Evolutionary conservation across 1,140 invertebrate species (phyloP), one percentile per base, ranked within the genome.

Genomic region (Theocolax elegans): DNA sequence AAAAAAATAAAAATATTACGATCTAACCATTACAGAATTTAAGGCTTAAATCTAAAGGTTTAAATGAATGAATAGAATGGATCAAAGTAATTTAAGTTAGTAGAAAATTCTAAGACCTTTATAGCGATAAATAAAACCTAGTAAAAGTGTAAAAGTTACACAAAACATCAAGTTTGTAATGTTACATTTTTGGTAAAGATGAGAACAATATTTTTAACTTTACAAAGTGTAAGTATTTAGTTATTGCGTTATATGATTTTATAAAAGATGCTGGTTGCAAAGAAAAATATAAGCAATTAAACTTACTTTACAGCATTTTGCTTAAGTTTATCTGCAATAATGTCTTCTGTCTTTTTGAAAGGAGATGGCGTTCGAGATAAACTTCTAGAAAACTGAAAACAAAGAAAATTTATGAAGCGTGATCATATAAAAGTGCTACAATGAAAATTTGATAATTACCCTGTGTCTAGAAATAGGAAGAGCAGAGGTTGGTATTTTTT

Each of bases 301-400:
- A 71, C 75, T 74, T 76, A 85, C 83, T 83, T 84, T n/a, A 75
- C 62, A 35, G 75, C 12, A 46, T 72, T n/a, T 42, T 74, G 78
- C 72, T 83, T 84, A 27, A 81, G 25, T 77, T 85, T 86, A 70
- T 48, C 81, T 38, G 83, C 85, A 68, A 89, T 86, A n/a, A 91
- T 89, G 79, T 93, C 92, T 74, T 92, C 90, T 54, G 91, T 90
- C 82, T 93, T 92, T 66, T 93, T 89, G 82, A 93, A 93, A 51
- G 92, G 92, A 21, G 92, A 93, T 21, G 92, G 92, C 1, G 92
- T 93, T 69, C 92, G 88, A 9, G 92, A 93, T 19, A 93, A 85
- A 76, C 92, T 93, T 81, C 88, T 88, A 21, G 90, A 91, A 78
- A 89, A 91, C 83, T 85, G 17, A n/a, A 76, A 67, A 15, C 3